phyloP scores from a whole-genome alignment of 1,140 invertebrate genomes.

The Neodiprion fabricii region DNA sequence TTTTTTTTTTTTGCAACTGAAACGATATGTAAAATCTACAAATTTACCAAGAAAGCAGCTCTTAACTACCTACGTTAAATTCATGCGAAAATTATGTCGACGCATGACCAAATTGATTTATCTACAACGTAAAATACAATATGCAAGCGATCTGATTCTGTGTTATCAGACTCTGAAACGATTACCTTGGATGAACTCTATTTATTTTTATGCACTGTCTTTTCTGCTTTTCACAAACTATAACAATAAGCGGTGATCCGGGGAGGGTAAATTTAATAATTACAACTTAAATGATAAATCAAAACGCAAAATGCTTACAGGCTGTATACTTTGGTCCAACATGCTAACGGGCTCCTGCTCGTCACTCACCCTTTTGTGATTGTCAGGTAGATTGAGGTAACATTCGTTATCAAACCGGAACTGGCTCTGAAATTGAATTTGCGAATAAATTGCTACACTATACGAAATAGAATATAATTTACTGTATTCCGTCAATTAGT shows the following conservation, averaged over 20 bases:
- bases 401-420: constrained; percentile 99
- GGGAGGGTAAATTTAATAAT: constrained; percentile 42
- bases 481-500: no score
- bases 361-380: constrained; percentile 93
- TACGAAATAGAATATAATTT: no score
- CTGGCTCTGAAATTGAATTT: constrained; percentile 78
- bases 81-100: no score
- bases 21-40: no score
- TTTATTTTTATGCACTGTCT: background rate
- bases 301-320: constrained; percentile 67
- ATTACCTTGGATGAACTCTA: background rate
- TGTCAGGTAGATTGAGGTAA: constrained; percentile 92
- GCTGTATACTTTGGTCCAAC: constrained; percentile 62
- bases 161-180: background rate
- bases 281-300: constrained; percentile 54
- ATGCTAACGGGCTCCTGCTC: constrained; percentile 60
- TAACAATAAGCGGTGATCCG: constrained; percentile 16
- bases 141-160: no score
- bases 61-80: no score
- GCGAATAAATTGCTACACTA: background rate
- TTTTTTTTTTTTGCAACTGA: no score
- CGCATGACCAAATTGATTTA: no score
- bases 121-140: no score
- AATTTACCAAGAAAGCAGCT: no score
- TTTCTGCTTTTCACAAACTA: constrained; percentile 19